Conservation (phyloP, 1,140 invertebrate species). For the Zophobas morio region DNA sequence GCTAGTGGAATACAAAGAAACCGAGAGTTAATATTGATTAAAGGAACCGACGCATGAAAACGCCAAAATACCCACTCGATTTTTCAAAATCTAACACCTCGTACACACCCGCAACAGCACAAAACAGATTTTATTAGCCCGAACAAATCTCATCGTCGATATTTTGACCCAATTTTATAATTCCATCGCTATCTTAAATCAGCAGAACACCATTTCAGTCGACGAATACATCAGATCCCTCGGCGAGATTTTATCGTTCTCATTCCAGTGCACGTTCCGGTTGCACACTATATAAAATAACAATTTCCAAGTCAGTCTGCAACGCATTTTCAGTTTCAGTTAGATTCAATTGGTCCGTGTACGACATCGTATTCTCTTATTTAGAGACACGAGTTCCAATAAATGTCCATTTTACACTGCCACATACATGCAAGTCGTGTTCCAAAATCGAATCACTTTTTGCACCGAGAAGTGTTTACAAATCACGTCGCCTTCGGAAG, state of each 20-base stretch:
- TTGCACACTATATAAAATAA: slow-evolving; percentile 38
- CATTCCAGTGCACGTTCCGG: slow-evolving; percentile 16
- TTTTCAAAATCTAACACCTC: no score
- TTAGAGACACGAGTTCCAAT: slow-evolving; percentile 40
- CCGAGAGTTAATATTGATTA: no score
- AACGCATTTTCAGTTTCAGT: slow-evolving; percentile 30
- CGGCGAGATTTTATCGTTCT: neutral
- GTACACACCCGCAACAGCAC: no score
- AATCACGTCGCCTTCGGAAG: neutral
- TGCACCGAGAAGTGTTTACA: neutral
- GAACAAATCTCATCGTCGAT: no score
- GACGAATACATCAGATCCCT: no score
- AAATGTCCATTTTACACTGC: slow-evolving; percentile 16
- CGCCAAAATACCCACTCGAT: no score
- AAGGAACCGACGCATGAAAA: no score
- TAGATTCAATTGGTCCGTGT: slow-evolving; percentile 18
- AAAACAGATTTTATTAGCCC: no score
- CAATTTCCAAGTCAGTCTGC: slow-evolving; percentile 36
- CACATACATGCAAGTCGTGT: neutral
- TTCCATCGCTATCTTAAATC: no score
- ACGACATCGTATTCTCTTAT: slow-evolving; percentile 37
- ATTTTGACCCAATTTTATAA: no score
- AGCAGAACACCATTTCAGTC: no score
- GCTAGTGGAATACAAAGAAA: no score
- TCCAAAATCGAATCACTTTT: slow-evolving; percentile 25